These are phyloP conservation scores for Tichodroma muraria DNA, from an alignment of 2,113 vertebrate genomes.

Conservation along the genomic window DNA sequence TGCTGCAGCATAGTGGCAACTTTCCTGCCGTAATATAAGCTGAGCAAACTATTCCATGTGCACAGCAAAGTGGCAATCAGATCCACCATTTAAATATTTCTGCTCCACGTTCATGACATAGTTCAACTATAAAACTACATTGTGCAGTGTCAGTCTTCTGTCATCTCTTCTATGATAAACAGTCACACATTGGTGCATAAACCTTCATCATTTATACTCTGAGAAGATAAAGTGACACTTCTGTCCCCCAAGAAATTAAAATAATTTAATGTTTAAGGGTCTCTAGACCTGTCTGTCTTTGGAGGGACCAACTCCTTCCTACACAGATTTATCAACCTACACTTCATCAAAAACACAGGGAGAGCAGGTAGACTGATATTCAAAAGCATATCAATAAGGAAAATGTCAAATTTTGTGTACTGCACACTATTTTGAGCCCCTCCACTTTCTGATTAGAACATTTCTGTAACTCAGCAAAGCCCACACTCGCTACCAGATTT, in stretches of 20 bases:
- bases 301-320: background rate
- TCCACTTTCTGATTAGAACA: background rate
- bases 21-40: constrained; percentile 22
- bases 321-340: background rate
- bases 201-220: background rate
- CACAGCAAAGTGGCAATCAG: constrained; percentile 26
- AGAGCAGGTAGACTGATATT: background rate
- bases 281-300: background rate
- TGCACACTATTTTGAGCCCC: background rate
- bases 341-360: background rate
- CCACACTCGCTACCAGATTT: background rate
- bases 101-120: background rate
- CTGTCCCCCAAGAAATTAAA: background rate
- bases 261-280: background rate
- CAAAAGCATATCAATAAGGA: background rate
- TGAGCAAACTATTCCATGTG: background rate
- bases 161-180: background rate
- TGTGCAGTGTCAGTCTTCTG: background rate
- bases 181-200: background rate
- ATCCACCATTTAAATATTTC: constrained; percentile 35
- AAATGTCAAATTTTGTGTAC: background rate
- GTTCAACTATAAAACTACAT: background rate
- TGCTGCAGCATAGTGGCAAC: constrained; percentile 7
- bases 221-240: background rate
- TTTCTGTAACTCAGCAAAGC: background rate